Conservation (phyloP, 2,113 vertebrate genomes). For the Perognathus longimembris region DNA sequence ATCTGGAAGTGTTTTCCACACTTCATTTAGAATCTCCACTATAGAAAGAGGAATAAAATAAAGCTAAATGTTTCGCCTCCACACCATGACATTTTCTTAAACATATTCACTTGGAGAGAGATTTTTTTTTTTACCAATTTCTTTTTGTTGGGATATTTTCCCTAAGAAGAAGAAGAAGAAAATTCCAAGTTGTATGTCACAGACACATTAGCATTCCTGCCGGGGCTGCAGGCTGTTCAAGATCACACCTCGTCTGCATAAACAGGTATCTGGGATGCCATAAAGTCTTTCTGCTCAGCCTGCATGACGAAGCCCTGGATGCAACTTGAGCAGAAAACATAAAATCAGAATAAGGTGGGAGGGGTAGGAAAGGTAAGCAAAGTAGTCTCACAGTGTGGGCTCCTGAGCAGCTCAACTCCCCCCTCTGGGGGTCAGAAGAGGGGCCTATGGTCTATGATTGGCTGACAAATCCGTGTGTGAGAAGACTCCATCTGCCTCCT, state of each 20-base stretch:
- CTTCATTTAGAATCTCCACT: fast-evolving
- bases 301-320: background rate
- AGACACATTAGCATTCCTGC: slow-evolving; percentile 32
- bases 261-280: slow-evolving; percentile 10
- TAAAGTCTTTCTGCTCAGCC: background rate
- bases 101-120: background rate
- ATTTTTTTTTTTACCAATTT: background rate
- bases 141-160: slow-evolving; percentile 9
- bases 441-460: background rate
- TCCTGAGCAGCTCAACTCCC: fast-evolving
- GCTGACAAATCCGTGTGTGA: no score
- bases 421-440: fast-evolving
- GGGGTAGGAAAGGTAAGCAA: background rate
- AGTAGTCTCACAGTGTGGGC: fast-evolving
- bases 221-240: background rate
- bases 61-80: background rate
- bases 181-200: background rate
- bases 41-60: background rate
- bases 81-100: slow-evolving; percentile 8
- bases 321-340: background rate
- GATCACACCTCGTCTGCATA: slow-evolving; percentile 17
- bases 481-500: fast-evolving
- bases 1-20: background rate
- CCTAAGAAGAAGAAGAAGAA: background rate
- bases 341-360: fast-evolving